phyloP scores from a whole-genome alignment of 2,888 invertebrate species.

The Sinodicranocentrus sp. region DNA sequence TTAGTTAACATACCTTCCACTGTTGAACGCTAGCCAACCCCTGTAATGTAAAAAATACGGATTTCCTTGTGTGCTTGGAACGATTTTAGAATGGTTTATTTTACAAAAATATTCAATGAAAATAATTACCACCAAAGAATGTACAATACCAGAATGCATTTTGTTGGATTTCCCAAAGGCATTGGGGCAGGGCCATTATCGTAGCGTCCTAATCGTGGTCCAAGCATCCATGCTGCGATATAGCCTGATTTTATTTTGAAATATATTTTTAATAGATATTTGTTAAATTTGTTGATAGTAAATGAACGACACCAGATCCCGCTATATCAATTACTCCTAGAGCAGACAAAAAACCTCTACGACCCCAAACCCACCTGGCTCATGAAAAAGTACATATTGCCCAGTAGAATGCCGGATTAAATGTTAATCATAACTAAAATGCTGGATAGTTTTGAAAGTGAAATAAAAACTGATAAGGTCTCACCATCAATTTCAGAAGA shows the following conservation, averaged over 20 bases:
- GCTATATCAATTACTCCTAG: constrained; percentile 79
- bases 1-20: constrained; percentile 67
- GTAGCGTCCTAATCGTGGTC: constrained; percentile 78
- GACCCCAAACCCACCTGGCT: constrained; percentile 78
- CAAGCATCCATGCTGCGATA: constrained; percentile 76
- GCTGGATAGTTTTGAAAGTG: no score
- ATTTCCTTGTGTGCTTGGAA: no score
- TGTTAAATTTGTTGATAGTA: no score
- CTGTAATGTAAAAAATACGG: constrained; percentile 31
- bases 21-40: constrained; percentile 80
- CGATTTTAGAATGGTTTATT: no score
- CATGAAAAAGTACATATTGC: no score
- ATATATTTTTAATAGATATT: no score
- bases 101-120: neutral
- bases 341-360: constrained; percentile 78
- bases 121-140: constrained; percentile 79
- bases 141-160: constrained; percentile 78
- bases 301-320: constrained; percentile 79
- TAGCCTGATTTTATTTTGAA: no score
- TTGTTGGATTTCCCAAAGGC: constrained; percentile 78
- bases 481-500: no score
- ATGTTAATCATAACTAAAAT: no score
- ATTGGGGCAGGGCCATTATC: constrained; percentile 77
- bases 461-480: no score
- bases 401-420: no score